Base-by-base conservation (phyloP, 92 coral and sea anemone species). In the Zoanthus sociatus region DNA sequence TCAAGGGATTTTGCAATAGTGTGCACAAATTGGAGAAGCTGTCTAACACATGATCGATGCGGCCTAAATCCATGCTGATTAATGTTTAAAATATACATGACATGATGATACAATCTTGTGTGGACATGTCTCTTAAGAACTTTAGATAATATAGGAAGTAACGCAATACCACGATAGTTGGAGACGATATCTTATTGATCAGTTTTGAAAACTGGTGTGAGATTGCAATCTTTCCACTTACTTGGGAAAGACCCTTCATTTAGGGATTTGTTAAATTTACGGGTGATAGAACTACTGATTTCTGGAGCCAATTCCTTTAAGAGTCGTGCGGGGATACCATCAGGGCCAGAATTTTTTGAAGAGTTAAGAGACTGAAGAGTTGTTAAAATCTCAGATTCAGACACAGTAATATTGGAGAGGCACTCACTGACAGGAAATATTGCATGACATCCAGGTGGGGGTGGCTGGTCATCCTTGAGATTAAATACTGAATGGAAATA, bases 141-240 rank as follows among this genome's bases (percentile, higher is more conserved):
- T 72, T 87, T 90, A n/a, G 87, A 90, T 18, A 90, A 47, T 1
- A 79, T 55, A 9, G 87, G 54, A 12, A 79, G 67, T 6, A 90
- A 53, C 11, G 90, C 82, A 54, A 87, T 87, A 63, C 87, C 93
- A 8, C 93, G 31, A 45, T 90, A 90, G 66, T 90, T 90, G 13
- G 77, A 15, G 64, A 90, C 90, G 16, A 53, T 21, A n/a, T 86
- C 82, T 75, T 90, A 87, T 14, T 31, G 83, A 18, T 53, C 93
- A 12, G 93, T 56, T 71, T 90, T 87, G 64, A 63, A 74, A 42
- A 90, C 90, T 31, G 90, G 78, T 6, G 87, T 90, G 30, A 90
- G 88, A 50, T 79, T 53, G 5, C 18, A 71, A 47, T 88, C 87
- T 33, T 83, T 83, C 91, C 91, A 89, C 42, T 83, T 83, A 9